phyloP scores from a whole-genome alignment of 1,140 invertebrate species.

The Cephus cinctus region DNA sequence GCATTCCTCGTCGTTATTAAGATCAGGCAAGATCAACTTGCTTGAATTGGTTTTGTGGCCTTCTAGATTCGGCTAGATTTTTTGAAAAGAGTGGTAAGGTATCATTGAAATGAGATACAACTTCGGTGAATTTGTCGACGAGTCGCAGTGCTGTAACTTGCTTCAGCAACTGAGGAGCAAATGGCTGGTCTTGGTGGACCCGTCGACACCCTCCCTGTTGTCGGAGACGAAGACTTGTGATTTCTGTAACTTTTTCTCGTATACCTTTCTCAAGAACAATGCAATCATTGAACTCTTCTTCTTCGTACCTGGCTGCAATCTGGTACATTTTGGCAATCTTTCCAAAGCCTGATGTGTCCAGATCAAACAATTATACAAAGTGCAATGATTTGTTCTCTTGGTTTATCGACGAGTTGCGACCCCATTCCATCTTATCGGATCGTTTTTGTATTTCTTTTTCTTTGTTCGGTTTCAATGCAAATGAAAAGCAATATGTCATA shows the following conservation, averaged over 20 bases:
- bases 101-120: constrained; percentile 3
- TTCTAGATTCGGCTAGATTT: constrained; percentile 3
- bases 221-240: not conserved
- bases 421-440: not conserved
- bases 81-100: constrained; percentile 5
- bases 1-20: constrained; percentile 1
- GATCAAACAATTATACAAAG: constrained; percentile 6
- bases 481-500: constrained; percentile 1
- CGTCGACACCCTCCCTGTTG: not conserved
- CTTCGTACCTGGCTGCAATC: constrained; percentile 4
- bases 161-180: constrained; percentile 5
- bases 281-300: constrained; percentile 6
- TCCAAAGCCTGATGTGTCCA: constrained; percentile 8
- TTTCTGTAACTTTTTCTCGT: not conserved
- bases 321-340: constrained; percentile 2
- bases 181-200: constrained; percentile 4
- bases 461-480: constrained; percentile 3
- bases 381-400: constrained; percentile 5
- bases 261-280: constrained; percentile 4
- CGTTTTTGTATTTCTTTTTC: not conserved
- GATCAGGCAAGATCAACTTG: constrained; percentile 4
- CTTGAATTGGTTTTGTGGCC: constrained; percentile 2
- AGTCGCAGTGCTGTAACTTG: constrained; percentile 1
- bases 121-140: constrained; percentile 3
- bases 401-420: constrained; percentile 2